These are phyloP conservation scores for Hoplodrina blanda DNA, from an alignment of 2,888 invertebrate genomes.

Conservation along the genomic window DNA sequence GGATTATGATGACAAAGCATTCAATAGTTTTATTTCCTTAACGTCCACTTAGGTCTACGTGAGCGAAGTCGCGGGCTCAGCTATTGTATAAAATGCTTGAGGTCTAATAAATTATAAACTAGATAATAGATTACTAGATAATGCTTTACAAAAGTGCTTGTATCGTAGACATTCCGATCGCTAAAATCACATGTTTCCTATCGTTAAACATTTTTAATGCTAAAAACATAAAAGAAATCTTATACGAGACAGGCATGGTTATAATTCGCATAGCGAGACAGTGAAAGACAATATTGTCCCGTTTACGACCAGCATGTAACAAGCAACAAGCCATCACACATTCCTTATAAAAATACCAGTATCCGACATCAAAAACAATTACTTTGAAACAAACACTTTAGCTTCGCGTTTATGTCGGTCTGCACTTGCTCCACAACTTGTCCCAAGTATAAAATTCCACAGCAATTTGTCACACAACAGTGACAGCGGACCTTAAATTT, in stretches of 20 bases:
- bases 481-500: conserved; percentile 64
- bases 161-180: not conserved
- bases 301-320: conserved; percentile 37
- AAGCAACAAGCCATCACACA: conserved; percentile 43
- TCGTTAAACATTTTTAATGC: conserved; percentile 29
- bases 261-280: conserved; percentile 42
- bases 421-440: conserved; percentile 47
- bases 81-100: no score
- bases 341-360: conserved; percentile 57
- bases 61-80: no score
- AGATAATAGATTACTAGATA: not conserved
- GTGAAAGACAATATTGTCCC: conserved; percentile 54
- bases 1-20: no score
- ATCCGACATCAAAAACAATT: conserved; percentile 54
- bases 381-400: conserved; percentile 57
- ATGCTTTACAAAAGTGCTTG: not conserved
- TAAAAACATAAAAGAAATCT: conserved; percentile 23
- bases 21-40: no score
- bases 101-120: not conserved
- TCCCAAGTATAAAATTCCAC: conserved; percentile 62
- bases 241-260: conserved; percentile 4
- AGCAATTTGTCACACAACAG: conserved; percentile 67
- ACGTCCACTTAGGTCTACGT: no score
- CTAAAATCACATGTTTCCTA: not conserved
- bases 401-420: conserved; percentile 39